phyloP scores from a whole-genome alignment of 2,113 vertebrate species.

The Aphyosemion australe region DNA sequence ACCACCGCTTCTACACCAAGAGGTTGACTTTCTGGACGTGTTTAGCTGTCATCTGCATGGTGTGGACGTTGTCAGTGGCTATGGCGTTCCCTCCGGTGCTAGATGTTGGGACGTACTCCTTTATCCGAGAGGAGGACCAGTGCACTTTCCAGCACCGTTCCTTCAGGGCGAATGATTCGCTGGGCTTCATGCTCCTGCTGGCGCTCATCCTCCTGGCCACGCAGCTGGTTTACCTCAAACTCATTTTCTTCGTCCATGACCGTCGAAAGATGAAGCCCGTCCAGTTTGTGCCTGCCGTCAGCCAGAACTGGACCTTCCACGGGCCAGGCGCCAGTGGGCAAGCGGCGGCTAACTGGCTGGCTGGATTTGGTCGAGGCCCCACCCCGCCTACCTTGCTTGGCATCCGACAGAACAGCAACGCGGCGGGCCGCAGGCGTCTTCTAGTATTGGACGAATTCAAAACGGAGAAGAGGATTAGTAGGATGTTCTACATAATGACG shows the following conservation, averaged over 20 bases:
- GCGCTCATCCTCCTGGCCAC: conserved; percentile 98
- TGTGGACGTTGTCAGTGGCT: conserved; percentile 98
- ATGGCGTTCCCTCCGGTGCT: conserved; percentile 99
- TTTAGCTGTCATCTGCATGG: conserved; percentile 98
- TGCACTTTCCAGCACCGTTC: conserved; percentile 99
- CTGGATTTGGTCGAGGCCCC: conserved; percentile 97
- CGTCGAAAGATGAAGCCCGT: conserved; percentile 99
- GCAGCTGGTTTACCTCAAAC: conserved; percentile 99
- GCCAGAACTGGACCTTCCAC: conserved; percentile 99
- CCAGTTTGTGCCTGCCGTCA: conserved; percentile 99
- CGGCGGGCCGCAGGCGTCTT: conserved; percentile 93
- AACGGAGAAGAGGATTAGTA: conserved; percentile 99
- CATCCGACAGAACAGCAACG: conserved; percentile 96
- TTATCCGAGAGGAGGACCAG: conserved; percentile 98
- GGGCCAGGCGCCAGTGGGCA: conserved; percentile 97
- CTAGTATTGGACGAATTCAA: conserved; percentile 99
- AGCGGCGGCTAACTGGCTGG: conserved; percentile 98
- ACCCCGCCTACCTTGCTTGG: conserved; percentile 98
- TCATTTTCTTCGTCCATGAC: conserved; percentile 99
- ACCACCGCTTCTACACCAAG: conserved; percentile 99
- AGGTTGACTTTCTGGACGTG: conserved; percentile 99
- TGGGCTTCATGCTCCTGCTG: conserved; percentile 99
- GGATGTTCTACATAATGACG: conserved; percentile 99
- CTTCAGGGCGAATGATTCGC: conserved; percentile 97
- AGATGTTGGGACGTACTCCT: conserved; percentile 98